Evolutionary conservation across 1,140 invertebrate species (phyloP), one percentile per base, ranked within the genome.

Genomic region (Drosophila grimshawi): DNA sequence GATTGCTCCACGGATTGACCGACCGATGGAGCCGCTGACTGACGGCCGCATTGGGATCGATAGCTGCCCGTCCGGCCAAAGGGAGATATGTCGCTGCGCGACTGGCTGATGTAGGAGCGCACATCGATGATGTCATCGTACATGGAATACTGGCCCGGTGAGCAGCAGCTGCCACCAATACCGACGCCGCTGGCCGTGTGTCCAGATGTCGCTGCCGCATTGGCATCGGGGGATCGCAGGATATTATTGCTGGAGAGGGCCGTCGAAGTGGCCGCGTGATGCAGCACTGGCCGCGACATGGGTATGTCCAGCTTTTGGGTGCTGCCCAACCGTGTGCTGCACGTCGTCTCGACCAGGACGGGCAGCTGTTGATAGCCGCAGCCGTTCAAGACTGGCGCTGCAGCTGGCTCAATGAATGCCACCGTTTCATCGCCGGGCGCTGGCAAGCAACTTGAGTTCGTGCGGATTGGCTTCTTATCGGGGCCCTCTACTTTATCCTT

Each of bases 91-190:
- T 95, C 95, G 89, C 94, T 95, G 59, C 95, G 91, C 5, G 95
- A 95, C 78, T 95, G 95, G 75, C 95, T 95, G 48, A 95, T 94
- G 82, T 95, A 95, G 11, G 95, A 95, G 63, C 95, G 93, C 39
- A 95, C 94, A 78, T 95, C 95, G 63, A 95, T 94, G 10, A 94
- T 94, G 75, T 95, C 95, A 4, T 92, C 90, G 59, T 92, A 92
- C 78, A 92, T 91, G 30, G 92, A 92, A 19, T 85, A 91, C 66
- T 91, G 90, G 0, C 90, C 90, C 1, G 91, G 91, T 0, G 91
- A 92, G 33, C 91, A 91, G 66, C 91, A 92, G 10, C 78, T 83
- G 4, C 59, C 53, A 3, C 45, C 48, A 3, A 19, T 19, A 1
- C 19, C 19, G 35, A 70, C 56, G 2, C 52, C 51, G 5, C 11